Conservation (phyloP, 2,888 invertebrate species). For the Amitus sp. region DNA sequence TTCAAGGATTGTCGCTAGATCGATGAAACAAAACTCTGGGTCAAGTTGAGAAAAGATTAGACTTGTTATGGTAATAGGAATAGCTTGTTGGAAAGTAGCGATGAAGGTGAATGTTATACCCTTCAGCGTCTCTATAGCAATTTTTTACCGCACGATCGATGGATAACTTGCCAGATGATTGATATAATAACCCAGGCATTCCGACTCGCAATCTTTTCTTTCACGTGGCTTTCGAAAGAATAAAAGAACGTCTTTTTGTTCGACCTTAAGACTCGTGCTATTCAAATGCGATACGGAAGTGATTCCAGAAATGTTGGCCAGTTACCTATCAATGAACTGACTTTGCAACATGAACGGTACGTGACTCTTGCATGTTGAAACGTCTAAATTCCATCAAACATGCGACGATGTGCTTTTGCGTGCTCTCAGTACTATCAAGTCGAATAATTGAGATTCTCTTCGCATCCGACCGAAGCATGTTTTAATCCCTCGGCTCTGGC, state of each 20-base stretch:
- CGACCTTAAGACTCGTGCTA: background rate
- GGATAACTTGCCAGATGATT: background rate
- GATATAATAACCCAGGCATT: background rate
- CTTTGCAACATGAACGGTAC: too few species aligned
- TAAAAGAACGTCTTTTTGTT: background rate
- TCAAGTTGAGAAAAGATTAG: background rate
- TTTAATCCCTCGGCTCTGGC: background rate
- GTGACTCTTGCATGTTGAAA: background rate
- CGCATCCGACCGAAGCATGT: slow-evolving; percentile 15
- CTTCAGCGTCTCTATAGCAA: background rate
- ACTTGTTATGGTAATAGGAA: slow-evolving; percentile 6
- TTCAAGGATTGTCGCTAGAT: slow-evolving; percentile 6
- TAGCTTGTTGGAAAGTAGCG: background rate
- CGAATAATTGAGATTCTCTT: slow-evolving; percentile 20
- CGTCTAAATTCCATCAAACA: background rate
- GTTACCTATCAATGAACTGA: too few species aligned
- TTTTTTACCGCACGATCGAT: background rate
- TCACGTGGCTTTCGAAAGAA: background rate
- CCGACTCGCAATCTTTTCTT: background rate
- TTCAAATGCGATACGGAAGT: background rate
- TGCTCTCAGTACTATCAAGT: slow-evolving; percentile 12
- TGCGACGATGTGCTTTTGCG: background rate
- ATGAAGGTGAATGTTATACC: background rate
- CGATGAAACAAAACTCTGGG: slow-evolving; percentile 3
- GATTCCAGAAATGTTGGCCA: too few species aligned